A percentile compares a stretch with the other conserved stretches of the same genome.
Conservation (phyloP, 2,888 invertebrate genomes). For the Drosophila macrospina region DNA sequence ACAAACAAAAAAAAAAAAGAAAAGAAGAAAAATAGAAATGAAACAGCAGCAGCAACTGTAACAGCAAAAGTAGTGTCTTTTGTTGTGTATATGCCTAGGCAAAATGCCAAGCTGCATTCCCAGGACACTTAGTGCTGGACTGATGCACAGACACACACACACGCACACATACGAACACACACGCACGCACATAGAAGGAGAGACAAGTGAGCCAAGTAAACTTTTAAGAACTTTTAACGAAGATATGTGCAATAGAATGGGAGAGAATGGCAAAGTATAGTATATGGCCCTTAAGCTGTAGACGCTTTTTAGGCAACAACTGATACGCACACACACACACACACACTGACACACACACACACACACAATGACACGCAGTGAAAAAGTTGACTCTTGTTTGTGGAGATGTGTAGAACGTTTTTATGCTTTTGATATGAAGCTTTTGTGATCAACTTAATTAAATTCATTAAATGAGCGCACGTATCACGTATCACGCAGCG, state of each 20-base stretch:
- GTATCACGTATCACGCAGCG: slow-evolving; percentile 60
- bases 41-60: neutral
- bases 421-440: slow-evolving; percentile 58
- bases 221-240: slow-evolving; percentile 76
- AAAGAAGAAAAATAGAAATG: neutral
- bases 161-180: neutral
- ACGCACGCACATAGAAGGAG: slow-evolving; percentile 2
- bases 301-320: slow-evolving; percentile 41
- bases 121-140: slow-evolving; percentile 49
- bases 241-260: slow-evolving; percentile 52
- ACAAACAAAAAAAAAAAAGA: slow-evolving; percentile 13
- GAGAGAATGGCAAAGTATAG: slow-evolving; percentile 11
- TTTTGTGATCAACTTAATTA: slow-evolving; percentile 77
- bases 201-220: slow-evolving; percentile 55
- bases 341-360: neutral
- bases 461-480: slow-evolving; percentile 67
- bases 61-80: slow-evolving; percentile 26
- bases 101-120: slow-evolving; percentile 59
- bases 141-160: slow-evolving; percentile 17
- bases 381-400: slow-evolving; percentile 57
- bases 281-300: slow-evolving; percentile 30
- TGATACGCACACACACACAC: slow-evolving; percentile 20
- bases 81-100: slow-evolving; percentile 52
- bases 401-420: slow-evolving; percentile 64
- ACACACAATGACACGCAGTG: neutral